A percentile compares a stretch with the other conserved stretches of the same genome.
phyloP scores from a whole-genome alignment of 2,888 invertebrate species.

The Germaria angustata region DNA sequence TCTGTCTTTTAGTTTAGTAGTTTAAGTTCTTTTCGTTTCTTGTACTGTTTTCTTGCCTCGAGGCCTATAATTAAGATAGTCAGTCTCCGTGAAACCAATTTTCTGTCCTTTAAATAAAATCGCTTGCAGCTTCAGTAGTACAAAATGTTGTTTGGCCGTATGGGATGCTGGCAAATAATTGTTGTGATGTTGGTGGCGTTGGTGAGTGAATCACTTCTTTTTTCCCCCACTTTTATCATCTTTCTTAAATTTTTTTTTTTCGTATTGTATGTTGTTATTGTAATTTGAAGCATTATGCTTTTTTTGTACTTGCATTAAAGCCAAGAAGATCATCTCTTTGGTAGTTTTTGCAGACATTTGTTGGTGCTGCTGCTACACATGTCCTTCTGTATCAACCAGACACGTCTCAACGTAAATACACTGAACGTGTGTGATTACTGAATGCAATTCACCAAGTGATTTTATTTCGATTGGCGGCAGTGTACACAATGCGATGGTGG shows the following conservation, averaged over 20 bases:
- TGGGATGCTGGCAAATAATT: constrained; percentile 39
- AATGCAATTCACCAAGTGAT: constrained; percentile 65
- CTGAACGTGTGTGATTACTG: constrained; percentile 66
- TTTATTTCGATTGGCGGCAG: constrained; percentile 66
- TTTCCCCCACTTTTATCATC: constrained; percentile 33
- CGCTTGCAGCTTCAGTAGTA: constrained; percentile 67
- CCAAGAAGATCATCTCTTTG: constrained; percentile 63
- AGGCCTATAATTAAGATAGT: constrained; percentile 73
- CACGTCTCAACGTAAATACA: constrained; percentile 57
- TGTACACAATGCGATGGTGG: constrained; percentile 52
- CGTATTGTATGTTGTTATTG: constrained; percentile 50
- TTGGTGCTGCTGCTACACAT: constrained; percentile 58
- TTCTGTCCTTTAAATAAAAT: constrained; percentile 71
- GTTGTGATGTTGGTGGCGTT: constrained; percentile 66
- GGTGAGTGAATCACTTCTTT: constrained; percentile 65
- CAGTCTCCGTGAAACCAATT: constrained; percentile 72
- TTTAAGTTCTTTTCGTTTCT: constrained; percentile 23
- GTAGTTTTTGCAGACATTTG: constrained; percentile 55
- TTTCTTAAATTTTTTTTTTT: constrained; percentile 4
- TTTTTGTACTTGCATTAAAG: constrained; percentile 18
- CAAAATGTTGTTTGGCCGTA: constrained; percentile 38
- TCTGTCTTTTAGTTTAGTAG: constrained; percentile 52
- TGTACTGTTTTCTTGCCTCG: constrained; percentile 68
- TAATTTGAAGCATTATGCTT: constrained; percentile 45
- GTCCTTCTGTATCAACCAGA: constrained; percentile 67